These are phyloP conservation scores for Chamaetylas fuelleborni DNA, from an alignment of 2,113 vertebrate species.

Conservation along the genomic window DNA sequence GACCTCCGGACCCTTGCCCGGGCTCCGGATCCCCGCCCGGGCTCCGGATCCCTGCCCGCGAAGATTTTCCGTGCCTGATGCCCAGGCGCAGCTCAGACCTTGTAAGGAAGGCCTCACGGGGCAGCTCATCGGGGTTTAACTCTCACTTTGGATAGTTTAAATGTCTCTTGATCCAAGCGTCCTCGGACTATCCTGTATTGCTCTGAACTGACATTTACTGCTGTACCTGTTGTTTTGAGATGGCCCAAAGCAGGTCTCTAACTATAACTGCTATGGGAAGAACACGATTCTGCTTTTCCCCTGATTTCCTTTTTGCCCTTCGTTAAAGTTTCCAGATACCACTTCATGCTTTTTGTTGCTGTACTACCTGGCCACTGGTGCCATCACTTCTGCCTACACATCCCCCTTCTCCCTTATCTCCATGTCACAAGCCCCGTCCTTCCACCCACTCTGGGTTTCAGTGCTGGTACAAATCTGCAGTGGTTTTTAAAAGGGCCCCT, in stretches of 20 bases:
- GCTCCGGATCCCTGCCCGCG: not conserved
- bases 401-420: not conserved
- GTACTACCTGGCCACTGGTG: not conserved
- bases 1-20: no score
- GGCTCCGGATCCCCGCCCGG: no score
- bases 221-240: not conserved
- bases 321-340: not conserved
- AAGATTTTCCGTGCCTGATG: not conserved
- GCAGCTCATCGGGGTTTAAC: not conserved
- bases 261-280: not conserved
- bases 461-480: not conserved
- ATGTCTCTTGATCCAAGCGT: not conserved
- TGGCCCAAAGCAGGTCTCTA: not conserved
- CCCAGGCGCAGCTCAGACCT: not conserved
- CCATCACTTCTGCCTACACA: not conserved
- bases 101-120: not conserved
- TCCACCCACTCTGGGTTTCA: not conserved
- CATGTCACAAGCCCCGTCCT: not conserved
- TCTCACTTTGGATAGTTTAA: not conserved
- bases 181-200: no score
- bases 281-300: not conserved
- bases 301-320: not conserved
- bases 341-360: not conserved
- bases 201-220: not conserved
- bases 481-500: not conserved